Conservation (phyloP, 2,113 vertebrate genomes). For the Camelus bactrianus region DNA sequence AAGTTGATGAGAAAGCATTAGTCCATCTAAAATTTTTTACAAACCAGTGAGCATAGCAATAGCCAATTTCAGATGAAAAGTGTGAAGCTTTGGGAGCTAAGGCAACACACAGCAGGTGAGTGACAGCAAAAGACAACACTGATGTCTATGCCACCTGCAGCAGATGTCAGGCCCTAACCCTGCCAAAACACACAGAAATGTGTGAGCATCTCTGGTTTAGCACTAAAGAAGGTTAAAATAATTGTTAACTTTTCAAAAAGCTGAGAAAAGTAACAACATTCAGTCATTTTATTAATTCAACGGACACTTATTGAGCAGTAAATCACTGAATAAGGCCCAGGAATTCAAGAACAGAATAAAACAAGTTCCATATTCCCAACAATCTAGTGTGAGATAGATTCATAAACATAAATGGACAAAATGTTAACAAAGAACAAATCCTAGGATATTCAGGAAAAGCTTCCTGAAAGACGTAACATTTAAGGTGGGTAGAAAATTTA, state of each 20-base stretch:
- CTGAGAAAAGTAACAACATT: conserved; percentile 1
- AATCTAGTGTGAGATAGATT: not conserved
- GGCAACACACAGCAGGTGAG: conserved; percentile 23
- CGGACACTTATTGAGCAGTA: conserved; percentile 15
- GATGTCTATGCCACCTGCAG: not conserved
- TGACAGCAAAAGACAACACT: conserved; percentile 44
- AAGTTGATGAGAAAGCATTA: conserved; percentile 50
- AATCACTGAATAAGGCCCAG: not conserved
- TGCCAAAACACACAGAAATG: conserved; percentile 18
- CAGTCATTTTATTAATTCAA: conserved; percentile 42
- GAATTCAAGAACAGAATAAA: not conserved
- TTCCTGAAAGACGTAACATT: not conserved
- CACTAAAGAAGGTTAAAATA: conserved; percentile 4
- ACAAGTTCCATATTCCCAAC: not conserved
- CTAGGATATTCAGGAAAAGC: conserved; percentile 24
- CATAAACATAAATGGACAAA: not conserved
- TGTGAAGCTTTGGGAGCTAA: conserved; percentile 33
- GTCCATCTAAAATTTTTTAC: conserved; percentile 34
- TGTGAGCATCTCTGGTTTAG: conserved; percentile 9
- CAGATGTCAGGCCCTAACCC: conserved; percentile 40
- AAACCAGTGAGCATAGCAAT: not conserved
- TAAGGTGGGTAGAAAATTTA: not conserved
- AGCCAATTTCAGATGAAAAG: conserved; percentile 32
- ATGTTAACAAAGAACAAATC: conserved; percentile 16
- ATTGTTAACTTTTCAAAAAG: conserved; percentile 1